phyloP scores from a whole-genome alignment of 1,140 invertebrate species.

The Pseudomyrmex flavicornis region DNA sequence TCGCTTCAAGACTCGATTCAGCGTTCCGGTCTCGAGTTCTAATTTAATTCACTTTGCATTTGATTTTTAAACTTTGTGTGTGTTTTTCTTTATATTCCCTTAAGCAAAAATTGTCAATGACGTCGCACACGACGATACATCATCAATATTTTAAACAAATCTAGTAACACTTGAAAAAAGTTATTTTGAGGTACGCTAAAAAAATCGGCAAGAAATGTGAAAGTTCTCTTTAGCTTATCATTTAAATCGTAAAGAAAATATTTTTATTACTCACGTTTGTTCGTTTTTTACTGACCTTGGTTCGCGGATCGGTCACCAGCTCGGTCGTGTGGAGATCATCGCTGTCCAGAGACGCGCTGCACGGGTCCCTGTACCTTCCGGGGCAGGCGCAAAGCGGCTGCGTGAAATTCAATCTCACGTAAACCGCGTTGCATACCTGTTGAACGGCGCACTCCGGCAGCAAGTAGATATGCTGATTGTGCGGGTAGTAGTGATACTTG shows the following conservation, averaged over 20 bases:
- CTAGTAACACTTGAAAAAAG: no score
- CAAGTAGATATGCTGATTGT: conserved; percentile 96
- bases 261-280: not conserved
- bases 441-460: conserved; percentile 97
- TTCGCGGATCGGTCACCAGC: conserved; percentile 92
- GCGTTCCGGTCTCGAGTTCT: not conserved
- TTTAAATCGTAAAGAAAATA: no score
- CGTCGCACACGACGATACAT: no score
- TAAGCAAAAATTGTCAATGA: not conserved
- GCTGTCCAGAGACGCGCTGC: conserved; percentile 94
- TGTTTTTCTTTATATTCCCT: no score
- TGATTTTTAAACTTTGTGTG: no score
- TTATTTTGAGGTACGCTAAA: no score
- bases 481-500: conserved; percentile 97
- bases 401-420: conserved; percentile 95
- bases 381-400: conserved; percentile 96
- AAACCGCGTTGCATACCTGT: conserved; percentile 96
- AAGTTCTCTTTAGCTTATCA: no score
- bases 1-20: no score
- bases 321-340: conserved; percentile 96
- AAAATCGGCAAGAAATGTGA: no score
- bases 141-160: no score
- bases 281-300: conserved; percentile 87
- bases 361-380: conserved; percentile 92
- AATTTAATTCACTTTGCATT: not conserved